Conservation (phyloP, 1,140 invertebrate genomes). For the Laupala kohalensis region DNA sequence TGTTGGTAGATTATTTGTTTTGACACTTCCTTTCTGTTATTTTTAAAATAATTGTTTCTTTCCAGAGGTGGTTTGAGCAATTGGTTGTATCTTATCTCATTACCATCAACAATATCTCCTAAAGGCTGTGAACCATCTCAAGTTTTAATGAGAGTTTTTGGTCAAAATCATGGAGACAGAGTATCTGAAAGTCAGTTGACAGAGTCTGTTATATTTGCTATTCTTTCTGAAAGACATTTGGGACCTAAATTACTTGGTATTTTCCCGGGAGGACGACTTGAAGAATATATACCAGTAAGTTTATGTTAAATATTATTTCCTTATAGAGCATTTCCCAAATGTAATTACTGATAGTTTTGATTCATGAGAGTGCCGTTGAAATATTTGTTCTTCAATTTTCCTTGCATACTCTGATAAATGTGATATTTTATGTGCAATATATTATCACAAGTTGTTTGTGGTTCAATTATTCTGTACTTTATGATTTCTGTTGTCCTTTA, state of each 20-base stretch:
- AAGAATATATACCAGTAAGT: slow-evolving; percentile 86
- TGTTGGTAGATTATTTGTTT: neutral
- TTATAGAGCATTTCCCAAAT: slow-evolving; percentile 58
- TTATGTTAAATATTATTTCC: neutral
- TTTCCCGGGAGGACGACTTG: slow-evolving; percentile 88
- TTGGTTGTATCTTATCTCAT: slow-evolving; percentile 63
- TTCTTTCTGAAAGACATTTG: slow-evolving; percentile 80
- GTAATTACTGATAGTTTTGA: neutral
- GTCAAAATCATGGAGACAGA: slow-evolving; percentile 73
- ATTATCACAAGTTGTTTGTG: no score
- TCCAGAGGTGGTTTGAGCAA: slow-evolving; percentile 66
- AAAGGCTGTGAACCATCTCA: slow-evolving; percentile 34
- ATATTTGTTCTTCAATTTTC: no score
- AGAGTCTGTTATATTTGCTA: slow-evolving; percentile 89
- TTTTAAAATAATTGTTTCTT: slow-evolving; percentile 15
- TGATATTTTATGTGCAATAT: no score
- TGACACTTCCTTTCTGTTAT: neutral
- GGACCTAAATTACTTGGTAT: slow-evolving; percentile 92
- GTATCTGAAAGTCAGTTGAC: slow-evolving; percentile 76
- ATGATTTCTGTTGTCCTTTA: no score
- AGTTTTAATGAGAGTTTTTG: slow-evolving; percentile 83
- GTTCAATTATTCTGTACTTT: no score
- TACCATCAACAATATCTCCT: slow-evolving; percentile 31
- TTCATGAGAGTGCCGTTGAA: no score
- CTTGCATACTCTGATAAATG: no score